Evolutionary conservation across 2,797 vertebrate species (phyloP).

Genomic region (Vireo griseus): DNA sequence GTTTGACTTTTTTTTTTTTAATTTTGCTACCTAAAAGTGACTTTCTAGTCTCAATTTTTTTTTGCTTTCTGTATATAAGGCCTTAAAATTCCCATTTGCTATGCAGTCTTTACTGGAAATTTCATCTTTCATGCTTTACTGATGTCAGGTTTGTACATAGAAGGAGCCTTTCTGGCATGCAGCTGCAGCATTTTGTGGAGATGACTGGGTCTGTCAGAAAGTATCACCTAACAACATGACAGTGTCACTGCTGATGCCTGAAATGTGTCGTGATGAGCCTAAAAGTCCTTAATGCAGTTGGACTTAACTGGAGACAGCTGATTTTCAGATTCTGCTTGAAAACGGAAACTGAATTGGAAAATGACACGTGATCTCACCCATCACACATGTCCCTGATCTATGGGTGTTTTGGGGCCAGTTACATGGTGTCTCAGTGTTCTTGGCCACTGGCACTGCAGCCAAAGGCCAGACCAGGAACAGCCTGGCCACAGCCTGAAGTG

Average conservation of each 20-base stretch:
- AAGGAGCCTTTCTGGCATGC: background rate
- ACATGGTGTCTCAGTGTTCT: background rate
- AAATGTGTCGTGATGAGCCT: background rate
- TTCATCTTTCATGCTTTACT: background rate
- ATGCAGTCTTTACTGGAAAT: background rate
- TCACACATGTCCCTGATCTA: accelerated
- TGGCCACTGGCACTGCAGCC: too few relatives aligned
- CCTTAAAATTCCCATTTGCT: background rate
- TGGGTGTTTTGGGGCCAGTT: background rate
- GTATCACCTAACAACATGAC: background rate
- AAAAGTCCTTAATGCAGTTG: background rate
- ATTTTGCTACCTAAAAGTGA: background rate
- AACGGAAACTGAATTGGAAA: background rate
- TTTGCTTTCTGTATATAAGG: background rate
- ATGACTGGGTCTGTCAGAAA: background rate
- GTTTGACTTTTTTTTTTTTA: too few relatives aligned
- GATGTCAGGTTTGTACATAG: background rate
- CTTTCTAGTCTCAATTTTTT: background rate
- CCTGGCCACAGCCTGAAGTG: background rate
- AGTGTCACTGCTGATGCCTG: background rate
- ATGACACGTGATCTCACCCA: accelerated
- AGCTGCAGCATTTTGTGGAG: background rate
- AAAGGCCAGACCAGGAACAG: background rate
- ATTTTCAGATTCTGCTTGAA: background rate
- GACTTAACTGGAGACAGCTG: background rate